phyloP scores from a whole-genome alignment of 2,113 vertebrate species.

The Mobula birostris region DNA sequence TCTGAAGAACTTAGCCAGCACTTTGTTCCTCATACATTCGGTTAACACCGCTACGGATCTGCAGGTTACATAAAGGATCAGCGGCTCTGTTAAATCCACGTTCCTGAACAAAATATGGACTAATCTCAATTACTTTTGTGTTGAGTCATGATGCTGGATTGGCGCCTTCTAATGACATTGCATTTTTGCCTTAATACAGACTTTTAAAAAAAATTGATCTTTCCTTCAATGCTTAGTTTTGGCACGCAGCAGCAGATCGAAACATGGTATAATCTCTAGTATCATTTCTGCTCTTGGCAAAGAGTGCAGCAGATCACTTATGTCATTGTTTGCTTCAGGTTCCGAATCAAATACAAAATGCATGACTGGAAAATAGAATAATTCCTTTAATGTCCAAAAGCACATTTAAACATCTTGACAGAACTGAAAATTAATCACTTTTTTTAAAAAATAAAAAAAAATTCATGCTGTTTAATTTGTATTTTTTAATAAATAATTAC shows the following conservation, averaged over 20 bases:
- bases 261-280: too few species aligned
- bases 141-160: not conserved
- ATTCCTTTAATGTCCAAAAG: not conserved
- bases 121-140: not conserved
- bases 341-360: too few species aligned
- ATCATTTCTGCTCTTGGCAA: too few species aligned
- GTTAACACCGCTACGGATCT: slow-evolving; percentile 93
- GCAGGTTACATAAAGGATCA: slow-evolving; percentile 41
- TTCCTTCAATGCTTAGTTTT: not conserved
- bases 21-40: slow-evolving; percentile 93
- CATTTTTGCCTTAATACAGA: not conserved
- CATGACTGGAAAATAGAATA: too few species aligned
- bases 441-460: not conserved
- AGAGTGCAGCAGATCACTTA: not conserved
- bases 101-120: not conserved
- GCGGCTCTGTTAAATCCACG: not conserved
- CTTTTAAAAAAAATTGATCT: not conserved
- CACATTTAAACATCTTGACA: not conserved
- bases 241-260: not conserved
- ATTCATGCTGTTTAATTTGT: not conserved
- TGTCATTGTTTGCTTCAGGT: not conserved
- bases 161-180: too few species aligned
- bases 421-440: not conserved
- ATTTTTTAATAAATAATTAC: not conserved
- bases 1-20: slow-evolving; percentile 85